These are phyloP conservation scores for Hypomecis punctinalis DNA, from an alignment of 2,888 invertebrate genomes.

Conservation along the genomic window DNA sequence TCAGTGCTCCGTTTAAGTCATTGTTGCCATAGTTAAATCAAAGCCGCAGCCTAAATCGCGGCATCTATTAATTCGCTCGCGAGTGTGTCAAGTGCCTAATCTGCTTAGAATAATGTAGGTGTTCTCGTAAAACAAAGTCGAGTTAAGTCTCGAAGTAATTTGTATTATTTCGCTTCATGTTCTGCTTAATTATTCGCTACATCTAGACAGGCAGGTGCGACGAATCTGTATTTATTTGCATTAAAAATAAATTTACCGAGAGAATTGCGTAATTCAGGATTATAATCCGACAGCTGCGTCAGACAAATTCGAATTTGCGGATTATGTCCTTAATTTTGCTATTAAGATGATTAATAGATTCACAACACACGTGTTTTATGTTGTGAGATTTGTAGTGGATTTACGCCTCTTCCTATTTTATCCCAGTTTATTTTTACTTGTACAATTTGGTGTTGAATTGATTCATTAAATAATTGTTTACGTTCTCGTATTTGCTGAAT, in stretches of 20 bases:
- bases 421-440: too few species aligned
- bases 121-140: constrained; percentile 70
- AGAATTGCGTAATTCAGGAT: constrained; percentile 77
- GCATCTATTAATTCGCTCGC: constrained; percentile 50
- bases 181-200: constrained; percentile 79
- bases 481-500: too few species aligned
- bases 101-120: constrained; percentile 64
- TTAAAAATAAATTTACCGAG: constrained; percentile 79
- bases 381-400: constrained; percentile 29
- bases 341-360: constrained; percentile 67
- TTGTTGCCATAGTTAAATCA: not conserved
- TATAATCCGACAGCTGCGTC: constrained; percentile 77
- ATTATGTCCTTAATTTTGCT: constrained; percentile 72
- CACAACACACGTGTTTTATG: constrained; percentile 45
- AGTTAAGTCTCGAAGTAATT: constrained; percentile 76
- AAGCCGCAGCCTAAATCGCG: constrained; percentile 14
- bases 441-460: too few species aligned
- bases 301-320: constrained; percentile 74
- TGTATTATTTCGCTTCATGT: constrained; percentile 79
- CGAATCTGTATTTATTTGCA: constrained; percentile 82
- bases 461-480: too few species aligned
- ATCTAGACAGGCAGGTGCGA: constrained; percentile 79
- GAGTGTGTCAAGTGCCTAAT: constrained; percentile 61
- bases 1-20: not conserved
- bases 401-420: not conserved